phyloP scores from a whole-genome alignment of 2,797 vertebrate species.

The Gymnocypris eckloni region DNA sequence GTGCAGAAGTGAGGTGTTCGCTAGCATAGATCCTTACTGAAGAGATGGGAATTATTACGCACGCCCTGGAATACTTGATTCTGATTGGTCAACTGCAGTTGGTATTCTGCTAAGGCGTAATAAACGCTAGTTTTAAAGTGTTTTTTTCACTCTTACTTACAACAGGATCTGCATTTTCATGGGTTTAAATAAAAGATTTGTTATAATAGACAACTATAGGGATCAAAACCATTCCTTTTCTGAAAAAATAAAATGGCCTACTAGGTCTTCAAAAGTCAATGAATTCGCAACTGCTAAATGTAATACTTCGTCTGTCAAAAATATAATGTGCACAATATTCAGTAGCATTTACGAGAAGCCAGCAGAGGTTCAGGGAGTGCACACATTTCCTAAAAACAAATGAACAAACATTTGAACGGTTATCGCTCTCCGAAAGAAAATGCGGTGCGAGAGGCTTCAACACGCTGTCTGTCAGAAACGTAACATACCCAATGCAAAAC shows the following conservation, averaged over 20 bases:
- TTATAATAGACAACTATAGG: neutral
- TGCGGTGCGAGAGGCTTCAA: fast-evolving
- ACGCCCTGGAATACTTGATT: neutral
- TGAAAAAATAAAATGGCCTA: no score
- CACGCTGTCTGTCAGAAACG: neutral
- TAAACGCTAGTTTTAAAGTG: neutral
- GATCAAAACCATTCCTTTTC: no score
- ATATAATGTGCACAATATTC: neutral
- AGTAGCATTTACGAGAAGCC: neutral
- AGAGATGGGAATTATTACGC: neutral
- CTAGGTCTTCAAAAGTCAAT: neutral
- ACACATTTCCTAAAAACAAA: neutral
- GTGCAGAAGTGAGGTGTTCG: neutral
- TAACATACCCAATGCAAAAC: neutral
- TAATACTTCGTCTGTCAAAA: neutral
- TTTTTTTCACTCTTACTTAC: neutral
- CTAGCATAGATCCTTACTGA: slow-evolving; percentile 1
- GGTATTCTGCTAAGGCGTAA: neutral
- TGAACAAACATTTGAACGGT: neutral
- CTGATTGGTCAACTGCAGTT: slow-evolving; percentile 2
- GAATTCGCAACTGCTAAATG: neutral
- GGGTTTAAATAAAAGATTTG: neutral
- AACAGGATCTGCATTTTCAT: neutral
- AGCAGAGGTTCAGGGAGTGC: neutral
- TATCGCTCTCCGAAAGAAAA: neutral